These are phyloP conservation scores for Magallana ariakensis DNA, from an alignment of 1,140 invertebrate genomes.

Conservation along the genomic window DNA sequence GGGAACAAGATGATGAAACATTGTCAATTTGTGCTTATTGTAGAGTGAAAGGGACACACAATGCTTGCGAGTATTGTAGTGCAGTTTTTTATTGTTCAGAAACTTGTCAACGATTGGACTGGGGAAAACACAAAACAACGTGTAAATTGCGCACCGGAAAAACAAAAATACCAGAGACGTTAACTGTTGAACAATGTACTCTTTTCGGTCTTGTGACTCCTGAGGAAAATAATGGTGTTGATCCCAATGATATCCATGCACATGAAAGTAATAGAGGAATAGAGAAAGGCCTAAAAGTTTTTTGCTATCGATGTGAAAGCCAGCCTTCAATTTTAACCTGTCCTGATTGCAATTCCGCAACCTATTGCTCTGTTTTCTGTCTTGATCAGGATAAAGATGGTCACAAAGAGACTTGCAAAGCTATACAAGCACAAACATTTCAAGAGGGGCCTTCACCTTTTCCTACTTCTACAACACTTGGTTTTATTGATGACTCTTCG, in stretches of 20 bases:
- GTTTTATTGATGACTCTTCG: background rate
- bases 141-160: background rate
- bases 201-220: background rate
- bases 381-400: background rate
- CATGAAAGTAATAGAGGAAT: background rate
- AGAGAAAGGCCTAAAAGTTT: background rate
- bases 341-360: background rate
- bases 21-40: background rate
- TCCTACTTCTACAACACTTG: background rate
- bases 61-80: background rate
- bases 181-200: background rate
- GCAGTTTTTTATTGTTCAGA: background rate
- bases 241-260: background rate
- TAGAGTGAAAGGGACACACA: background rate
- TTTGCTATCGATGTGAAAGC: background rate
- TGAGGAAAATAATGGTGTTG: background rate
- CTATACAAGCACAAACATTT: background rate
- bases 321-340: background rate
- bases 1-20: background rate
- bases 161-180: background rate
- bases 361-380: background rate
- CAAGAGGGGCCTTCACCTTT: too few species aligned
- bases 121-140: background rate
- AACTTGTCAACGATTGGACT: background rate
- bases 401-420: background rate